These are phyloP conservation scores for Leptopterna dolabrata DNA, from an alignment of 2,888 invertebrate genomes.

Conservation along the genomic window DNA sequence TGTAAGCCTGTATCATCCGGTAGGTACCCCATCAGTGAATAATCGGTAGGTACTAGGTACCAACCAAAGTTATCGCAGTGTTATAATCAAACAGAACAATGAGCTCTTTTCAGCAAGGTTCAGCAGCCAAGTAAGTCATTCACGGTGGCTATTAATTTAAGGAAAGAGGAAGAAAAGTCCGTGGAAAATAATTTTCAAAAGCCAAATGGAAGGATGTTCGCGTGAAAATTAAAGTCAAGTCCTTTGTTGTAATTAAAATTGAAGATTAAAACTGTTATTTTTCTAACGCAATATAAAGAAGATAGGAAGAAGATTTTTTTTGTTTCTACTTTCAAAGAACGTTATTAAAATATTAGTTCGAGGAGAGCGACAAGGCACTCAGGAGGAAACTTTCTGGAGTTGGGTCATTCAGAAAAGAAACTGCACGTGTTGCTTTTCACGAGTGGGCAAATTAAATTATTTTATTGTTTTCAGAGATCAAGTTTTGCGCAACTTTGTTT, in stretches of 20 bases:
- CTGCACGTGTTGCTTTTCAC: conserved; percentile 34
- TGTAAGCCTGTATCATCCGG: no score
- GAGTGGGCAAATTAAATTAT: neutral
- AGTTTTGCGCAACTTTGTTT: neutral
- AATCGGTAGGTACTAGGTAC: no score
- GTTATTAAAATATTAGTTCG: neutral
- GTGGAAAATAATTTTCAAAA: no score
- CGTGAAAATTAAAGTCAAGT: no score
- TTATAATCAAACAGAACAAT: no score
- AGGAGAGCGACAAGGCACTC: neutral
- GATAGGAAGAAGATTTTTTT: neutral
- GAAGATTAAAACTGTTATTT: neutral
- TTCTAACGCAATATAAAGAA: neutral
- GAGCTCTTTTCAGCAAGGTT: no score
- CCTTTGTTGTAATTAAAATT: neutral
- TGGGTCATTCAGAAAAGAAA: conserved; percentile 12
- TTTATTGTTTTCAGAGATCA: neutral
- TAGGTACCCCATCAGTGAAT: no score
- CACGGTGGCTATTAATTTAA: no score
- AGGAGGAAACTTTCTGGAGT: neutral
- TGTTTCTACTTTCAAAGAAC: neutral
- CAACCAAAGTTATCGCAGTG: no score
- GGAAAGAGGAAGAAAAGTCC: no score
- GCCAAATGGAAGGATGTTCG: no score
- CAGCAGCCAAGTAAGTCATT: no score